Evolutionary conservation across 2,888 invertebrate genomes (phyloP), one percentile per base, ranked within the genome.

Genomic region (Nowickia ferox): DNA sequence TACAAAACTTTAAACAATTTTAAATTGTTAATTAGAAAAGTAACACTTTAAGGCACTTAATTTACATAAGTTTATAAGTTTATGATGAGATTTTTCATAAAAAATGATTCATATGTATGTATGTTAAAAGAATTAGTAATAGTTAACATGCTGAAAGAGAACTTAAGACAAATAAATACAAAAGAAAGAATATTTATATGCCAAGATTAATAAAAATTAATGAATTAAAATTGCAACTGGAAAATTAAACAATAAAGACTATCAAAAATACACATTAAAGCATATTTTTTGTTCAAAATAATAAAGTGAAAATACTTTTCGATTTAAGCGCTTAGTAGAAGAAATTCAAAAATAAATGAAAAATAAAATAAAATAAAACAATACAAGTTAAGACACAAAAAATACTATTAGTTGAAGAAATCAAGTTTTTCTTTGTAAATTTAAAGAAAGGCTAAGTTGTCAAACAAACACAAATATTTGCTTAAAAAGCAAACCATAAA

Each of bases 41-140:
- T 72, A 81, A 80, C 77, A 72, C 19, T 81, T 57, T 57, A 85
- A 86, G 85, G 85, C 85, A 86, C 85, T 86, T 83, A 79, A 75
- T 84, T 81, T 87, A 84, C 75, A 82, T 82, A 75, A 74, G 74
- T 81, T 74, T 57, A 82, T 82, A 75, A 74, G 74, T 81, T 74
- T 57, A 22, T 75, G 44, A 61, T 71, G 22, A 76, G 40, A 68
- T 51, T 79, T 79, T 19, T 61, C 44, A 76, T 69, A 22, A 63
- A 74, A 65, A 51, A 66, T 46, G 66, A 66, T n/a, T 17, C 0
- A 72, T 71, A 74, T 48, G 42, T 71, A 74, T 48, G 42, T 75
- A 30, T 75, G 30, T 61, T 61, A 8, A 57, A 17, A 65, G 15
- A 11, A 46, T 19, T 46, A 61, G 61, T 42, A 42, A 53, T 53